These are phyloP conservation scores for Micromys minutus DNA, from an alignment of 2,113 vertebrate species.

Conservation along the genomic window DNA sequence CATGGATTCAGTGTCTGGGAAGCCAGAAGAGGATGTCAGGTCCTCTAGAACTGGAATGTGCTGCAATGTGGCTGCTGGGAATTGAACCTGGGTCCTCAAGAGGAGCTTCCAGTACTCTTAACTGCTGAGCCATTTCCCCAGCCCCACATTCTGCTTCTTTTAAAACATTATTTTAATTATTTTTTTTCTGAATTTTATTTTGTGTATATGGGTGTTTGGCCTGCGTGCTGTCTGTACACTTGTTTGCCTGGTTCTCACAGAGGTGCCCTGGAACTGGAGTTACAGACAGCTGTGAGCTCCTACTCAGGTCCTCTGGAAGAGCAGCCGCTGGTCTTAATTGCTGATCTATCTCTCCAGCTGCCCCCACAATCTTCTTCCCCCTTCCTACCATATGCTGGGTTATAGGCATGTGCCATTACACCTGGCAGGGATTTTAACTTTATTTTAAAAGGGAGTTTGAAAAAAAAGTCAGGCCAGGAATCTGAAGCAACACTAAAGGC, in stretches of 20 bases:
- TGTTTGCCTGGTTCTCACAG: neutral
- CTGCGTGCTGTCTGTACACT: neutral
- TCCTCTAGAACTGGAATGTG: neutral
- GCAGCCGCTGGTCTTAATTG: neutral
- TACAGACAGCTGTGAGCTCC: neutral
- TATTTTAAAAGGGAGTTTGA: neutral
- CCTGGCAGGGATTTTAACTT: neutral
- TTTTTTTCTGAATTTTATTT: neutral
- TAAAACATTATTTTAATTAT: neutral
- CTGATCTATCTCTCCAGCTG: neutral
- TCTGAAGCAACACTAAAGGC: neutral
- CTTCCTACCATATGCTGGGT: neutral
- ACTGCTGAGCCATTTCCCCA: neutral
- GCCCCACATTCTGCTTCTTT: neutral
- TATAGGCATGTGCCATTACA: neutral
- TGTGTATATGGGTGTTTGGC: neutral
- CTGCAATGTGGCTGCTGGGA: neutral
- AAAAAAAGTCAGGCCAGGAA: neutral
- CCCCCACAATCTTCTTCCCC: neutral
- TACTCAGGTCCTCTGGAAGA: too few species aligned
- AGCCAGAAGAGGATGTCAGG: neutral
- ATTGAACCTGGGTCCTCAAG: neutral
- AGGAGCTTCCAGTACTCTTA: neutral
- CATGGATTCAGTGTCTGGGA: neutral
- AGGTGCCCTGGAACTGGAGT: neutral